Percentiles rank a stretch among this genome's conserved stretches.
These are phyloP conservation scores for Mongoloraphidia duomilia DNA, from an alignment of 2,888 invertebrate species.

Conservation along the genomic window DNA sequence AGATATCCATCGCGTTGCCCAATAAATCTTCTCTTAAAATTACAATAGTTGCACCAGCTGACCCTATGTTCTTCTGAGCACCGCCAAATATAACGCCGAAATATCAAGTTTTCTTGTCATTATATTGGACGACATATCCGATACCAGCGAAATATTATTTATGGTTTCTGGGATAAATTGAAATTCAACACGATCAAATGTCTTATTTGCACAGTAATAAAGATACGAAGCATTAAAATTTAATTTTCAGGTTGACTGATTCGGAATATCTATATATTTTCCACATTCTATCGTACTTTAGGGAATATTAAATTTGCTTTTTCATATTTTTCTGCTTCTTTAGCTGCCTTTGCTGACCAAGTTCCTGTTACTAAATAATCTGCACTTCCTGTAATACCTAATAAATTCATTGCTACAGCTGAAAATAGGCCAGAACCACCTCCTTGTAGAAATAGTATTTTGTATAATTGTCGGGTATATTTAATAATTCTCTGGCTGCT, in stretches of 20 bases:
- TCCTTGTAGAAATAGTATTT: conserved; percentile 85
- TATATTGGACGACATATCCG: conserved; percentile 97
- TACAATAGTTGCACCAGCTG: conserved; percentile 82
- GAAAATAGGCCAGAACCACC: conserved; percentile 94
- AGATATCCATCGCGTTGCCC: conserved; percentile 57
- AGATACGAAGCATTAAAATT: conserved; percentile 87
- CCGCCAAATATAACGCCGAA: conserved; percentile 86
- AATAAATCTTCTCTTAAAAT: conserved; percentile 87
- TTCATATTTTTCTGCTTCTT: conserved; percentile 90
- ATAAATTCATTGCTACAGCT: conserved; percentile 81
- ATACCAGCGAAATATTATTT: conserved; percentile 75
- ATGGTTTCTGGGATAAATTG: conserved; percentile 58
- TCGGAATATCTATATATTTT: conserved; percentile 61
- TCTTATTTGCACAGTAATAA: conserved; percentile 96
- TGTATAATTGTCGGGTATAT: conserved; percentile 87
- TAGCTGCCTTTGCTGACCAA: conserved; percentile 92
- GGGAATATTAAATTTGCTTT: conserved; percentile 76
- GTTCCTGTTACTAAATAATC: conserved; percentile 81
- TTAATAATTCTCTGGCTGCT: conserved; percentile 43
- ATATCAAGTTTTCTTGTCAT: conserved; percentile 80
- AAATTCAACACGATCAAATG: conserved; percentile 90
- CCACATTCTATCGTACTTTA: conserved; percentile 36
- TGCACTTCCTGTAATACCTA: conserved; percentile 61
- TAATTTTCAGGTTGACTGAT: conserved; percentile 64
- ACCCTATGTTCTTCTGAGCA: conserved; percentile 96